A percentile compares a stretch with the other conserved stretches of the same genome.
Evolutionary conservation across 92 coral and sea anemone species (phyloP).

Genomic region (Epizoanthus scotinus): DNA sequence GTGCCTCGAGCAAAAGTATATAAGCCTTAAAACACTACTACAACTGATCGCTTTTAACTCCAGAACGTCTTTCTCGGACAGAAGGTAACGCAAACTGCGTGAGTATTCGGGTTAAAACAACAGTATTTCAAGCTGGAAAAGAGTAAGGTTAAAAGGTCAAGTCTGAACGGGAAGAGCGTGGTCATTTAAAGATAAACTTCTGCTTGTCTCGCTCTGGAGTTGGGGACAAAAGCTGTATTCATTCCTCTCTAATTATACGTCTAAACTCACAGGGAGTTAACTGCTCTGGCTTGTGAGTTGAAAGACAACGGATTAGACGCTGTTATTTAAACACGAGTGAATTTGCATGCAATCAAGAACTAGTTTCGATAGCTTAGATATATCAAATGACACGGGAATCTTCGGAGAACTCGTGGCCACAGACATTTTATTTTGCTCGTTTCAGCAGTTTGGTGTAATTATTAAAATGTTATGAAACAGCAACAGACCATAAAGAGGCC

Average conservation of each 20-base stretch:
- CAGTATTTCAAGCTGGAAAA: conserved; percentile 17
- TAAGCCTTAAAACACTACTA: not conserved
- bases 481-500: not conserved
- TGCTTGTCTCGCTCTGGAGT: conserved; percentile 16
- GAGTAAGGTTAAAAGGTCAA: conserved; percentile 39
- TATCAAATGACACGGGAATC: conserved; percentile 30
- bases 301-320: not conserved
- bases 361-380: conserved; percentile 13
- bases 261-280: conserved; percentile 12
- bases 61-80: not conserved
- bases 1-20: conserved; percentile 4
- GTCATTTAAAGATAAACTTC: conserved; percentile 38
- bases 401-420: conserved; percentile 19
- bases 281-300: conserved; percentile 6
- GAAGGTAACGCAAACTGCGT: conserved; percentile 28
- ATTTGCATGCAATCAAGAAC: conserved; percentile 2
- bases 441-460: not conserved
- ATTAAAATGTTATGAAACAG: not conserved
- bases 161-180: conserved; percentile 18
- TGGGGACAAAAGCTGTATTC: conserved; percentile 4
- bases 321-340: conserved; percentile 12
- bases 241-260: conserved; percentile 30
- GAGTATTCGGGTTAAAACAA: conserved; percentile 12
- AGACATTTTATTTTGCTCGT: conserved; percentile 9
- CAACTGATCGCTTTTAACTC: not conserved